Base-by-base conservation (phyloP, 2,888 invertebrate species). In the Alsophila aescularia region DNA sequence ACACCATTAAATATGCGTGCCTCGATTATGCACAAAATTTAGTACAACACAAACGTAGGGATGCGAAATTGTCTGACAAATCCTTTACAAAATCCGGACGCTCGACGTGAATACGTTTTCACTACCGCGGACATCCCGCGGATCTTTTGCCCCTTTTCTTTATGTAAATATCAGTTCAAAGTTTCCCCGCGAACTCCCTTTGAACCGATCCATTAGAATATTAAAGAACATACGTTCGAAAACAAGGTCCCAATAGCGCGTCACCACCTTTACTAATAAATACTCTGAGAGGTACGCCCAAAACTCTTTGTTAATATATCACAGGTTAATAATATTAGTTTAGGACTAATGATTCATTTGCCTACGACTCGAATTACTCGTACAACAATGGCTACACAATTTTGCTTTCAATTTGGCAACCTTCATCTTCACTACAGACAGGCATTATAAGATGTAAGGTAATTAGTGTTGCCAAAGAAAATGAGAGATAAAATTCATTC, bases 181-280 rank as follows among this genome's bases (percentile, higher is more conserved):
- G 81, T 85, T 85, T 83, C 78, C 77, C 77, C 77, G 81, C 87
- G 81, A 85, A 84, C 78, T 78, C 81, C 81, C 77, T 72, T 70
- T 72, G 77, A 69, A 75, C 71, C 77, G 77, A 85, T 85, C 85
- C 85, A 87, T 88, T 89, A 87, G 82, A 87, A 85, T 87, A 85
- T 86, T 83, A 86, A 88, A 85, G 82, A 83, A 82, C 75, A 75
- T 82, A 84, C 77, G 76, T 78, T 78, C 74, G 70, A 76, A 78
- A 79, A 82, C 75, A 77, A 81, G 73, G 80, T 74, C 72, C 67
- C 67, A 60, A 63, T 61, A 62, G 63, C 62, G 52, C 61, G 58
- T 64, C 52, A 60, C n/a, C 57, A 44, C 58, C 52, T 52, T 39
- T 39, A 49, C 43, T 37, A 52, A 45, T 73, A 71, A 69, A 77